Evolutionary conservation across 2,797 vertebrate species (phyloP), one percentile per base, ranked within the genome.

Genomic region (Sebastes iracundus): DNA sequence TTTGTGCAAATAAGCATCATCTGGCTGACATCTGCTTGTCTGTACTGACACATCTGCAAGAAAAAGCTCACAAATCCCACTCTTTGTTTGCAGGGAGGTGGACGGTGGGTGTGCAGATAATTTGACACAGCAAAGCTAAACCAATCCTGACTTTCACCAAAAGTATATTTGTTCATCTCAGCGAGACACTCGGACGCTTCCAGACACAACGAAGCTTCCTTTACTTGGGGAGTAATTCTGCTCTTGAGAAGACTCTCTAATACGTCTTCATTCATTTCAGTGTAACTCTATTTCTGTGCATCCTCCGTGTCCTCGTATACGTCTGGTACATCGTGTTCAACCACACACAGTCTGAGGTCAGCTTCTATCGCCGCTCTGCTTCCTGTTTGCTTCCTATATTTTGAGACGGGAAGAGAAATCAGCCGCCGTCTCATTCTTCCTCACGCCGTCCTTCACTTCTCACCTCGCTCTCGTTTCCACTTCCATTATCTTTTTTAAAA

Each of bases 341-440:
- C 52, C 56, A 64, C 58, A 25, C 68, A 11, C 30, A 42, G 81
- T 69, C 81, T 69, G 86, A 82, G 86, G 83, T 84, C 88, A 83
- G 85, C 72, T 1, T 77, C 78, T 77, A 60, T 79, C 78, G 7
- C 62, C 20, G 83, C 72, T 4, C 3, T 1, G 67, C 46, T 94
- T 92, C 93, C 89, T 90, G 88, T 89, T 88, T 82, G 82, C 80
- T 80, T 87, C 87, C 79, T 87, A 66, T 79, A 16, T 38, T 81
- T 22, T 38, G n/a, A 82, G 83, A 79, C 80, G 66, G 82, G 79
- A 84, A 87, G 70, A 79, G 20, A 81, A 79, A 76, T 80, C 59
- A 28, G 55, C 73, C 25, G 61, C 14, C 12, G 1, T 27, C n/a
- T 63, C 33, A 49, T 73, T 87, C 69, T 72, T 70, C 66, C 60